phyloP scores from a whole-genome alignment of 2,113 vertebrate species.

The Myotis yumanensis region DNA sequence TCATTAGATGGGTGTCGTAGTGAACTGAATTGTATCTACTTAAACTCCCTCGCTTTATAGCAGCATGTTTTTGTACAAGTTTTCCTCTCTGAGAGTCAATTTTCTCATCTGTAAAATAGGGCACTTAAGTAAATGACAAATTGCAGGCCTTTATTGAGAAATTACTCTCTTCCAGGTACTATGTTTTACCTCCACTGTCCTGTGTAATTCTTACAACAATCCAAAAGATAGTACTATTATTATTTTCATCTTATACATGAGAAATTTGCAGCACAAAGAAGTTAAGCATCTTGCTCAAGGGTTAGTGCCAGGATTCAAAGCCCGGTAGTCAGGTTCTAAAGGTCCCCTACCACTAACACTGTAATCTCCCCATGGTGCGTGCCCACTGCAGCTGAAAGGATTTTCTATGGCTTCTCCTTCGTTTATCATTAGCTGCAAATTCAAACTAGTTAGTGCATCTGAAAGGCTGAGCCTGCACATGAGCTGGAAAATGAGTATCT shows the following conservation, averaged over 20 bases:
- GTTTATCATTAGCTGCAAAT: background rate
- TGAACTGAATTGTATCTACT: background rate
- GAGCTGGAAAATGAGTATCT: background rate
- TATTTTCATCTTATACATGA: background rate
- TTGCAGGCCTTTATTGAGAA: background rate
- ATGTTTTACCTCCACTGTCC: background rate
- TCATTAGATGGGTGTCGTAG: background rate
- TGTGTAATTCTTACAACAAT: background rate
- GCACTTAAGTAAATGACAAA: background rate
- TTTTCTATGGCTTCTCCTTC: background rate
- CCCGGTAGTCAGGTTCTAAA: background rate
- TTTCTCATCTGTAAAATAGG: background rate
- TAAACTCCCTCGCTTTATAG: background rate
- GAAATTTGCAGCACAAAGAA: background rate
- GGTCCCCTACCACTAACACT: background rate
- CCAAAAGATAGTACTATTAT: background rate
- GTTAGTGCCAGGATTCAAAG: background rate
- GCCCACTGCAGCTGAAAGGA: background rate
- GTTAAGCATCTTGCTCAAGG: background rate
- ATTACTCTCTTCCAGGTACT: background rate
- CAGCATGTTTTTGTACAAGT: background rate
- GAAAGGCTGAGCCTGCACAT: background rate
- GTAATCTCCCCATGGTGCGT: background rate
- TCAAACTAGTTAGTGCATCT: background rate
- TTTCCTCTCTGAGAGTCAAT: background rate